A percentile compares a stretch with the other conserved stretches of the same genome.
Evolutionary conservation across 2,113 vertebrate genomes (phyloP).

Genomic region (Tricholaema leucomelas): DNA sequence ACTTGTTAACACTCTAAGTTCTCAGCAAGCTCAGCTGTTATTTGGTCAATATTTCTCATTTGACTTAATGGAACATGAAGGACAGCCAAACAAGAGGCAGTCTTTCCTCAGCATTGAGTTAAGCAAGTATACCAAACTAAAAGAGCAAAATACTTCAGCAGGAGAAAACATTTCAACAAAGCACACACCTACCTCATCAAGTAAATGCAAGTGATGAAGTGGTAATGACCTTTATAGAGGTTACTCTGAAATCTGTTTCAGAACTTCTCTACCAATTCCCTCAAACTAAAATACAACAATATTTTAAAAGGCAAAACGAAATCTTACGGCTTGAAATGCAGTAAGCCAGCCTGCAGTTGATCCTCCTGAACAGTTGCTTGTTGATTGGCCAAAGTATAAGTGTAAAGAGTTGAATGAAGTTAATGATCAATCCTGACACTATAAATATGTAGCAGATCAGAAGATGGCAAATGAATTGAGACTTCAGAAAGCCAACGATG

Average conservation of each 20-base stretch:
- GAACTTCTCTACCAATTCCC: neutral
- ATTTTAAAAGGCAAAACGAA: neutral
- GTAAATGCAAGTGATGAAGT: neutral
- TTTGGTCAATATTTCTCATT: neutral
- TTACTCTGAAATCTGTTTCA: neutral
- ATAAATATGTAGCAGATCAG: conserved; percentile 94
- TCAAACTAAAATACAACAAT: neutral
- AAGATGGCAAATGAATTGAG: conserved; percentile 90
- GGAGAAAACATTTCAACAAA: neutral
- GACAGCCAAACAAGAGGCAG: neutral
- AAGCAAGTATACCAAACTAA: neutral
- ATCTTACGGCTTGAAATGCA: conserved; percentile 91
- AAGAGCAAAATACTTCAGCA: neutral
- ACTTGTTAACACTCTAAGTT: neutral
- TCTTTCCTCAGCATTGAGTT: neutral
- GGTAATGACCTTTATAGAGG: neutral
- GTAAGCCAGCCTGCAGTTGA: conserved; percentile 93
- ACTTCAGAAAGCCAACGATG: conserved; percentile 86
- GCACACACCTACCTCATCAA: neutral
- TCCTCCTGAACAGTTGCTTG: conserved; percentile 88
- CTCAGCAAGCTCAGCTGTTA: neutral
- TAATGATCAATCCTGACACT: conserved; percentile 89
- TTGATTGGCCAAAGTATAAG: conserved; percentile 88
- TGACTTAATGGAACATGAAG: neutral
- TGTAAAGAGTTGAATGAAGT: conserved; percentile 88